Base-by-base conservation (phyloP, 1,140 invertebrate genomes). In the Littorina saxatilis region DNA sequence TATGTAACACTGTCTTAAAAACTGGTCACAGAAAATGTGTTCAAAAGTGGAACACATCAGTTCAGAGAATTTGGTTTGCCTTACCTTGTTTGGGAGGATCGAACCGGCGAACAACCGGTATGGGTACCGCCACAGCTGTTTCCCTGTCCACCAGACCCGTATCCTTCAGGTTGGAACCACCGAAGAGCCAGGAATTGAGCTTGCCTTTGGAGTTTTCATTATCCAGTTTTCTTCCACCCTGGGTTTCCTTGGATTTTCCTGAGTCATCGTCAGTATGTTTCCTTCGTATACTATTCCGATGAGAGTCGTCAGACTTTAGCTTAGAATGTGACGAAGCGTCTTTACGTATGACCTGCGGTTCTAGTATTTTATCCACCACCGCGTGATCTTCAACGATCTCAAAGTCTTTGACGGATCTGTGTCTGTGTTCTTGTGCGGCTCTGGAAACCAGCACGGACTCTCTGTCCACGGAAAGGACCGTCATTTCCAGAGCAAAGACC, bases 401-500 rank as follows among this genome's bases (percentile, higher is more conserved):
- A 47, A 47, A 47, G 43, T 27, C 43, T 47, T n/a, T 23, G 40
- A 15, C 39, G 43, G 13, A 1, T 9, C 40, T 47, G 23, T 50
- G 43, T n/a, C 13, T 4, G 23, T 5, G 27, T 15, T 29, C 0
- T 20, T 13, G 39, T 7, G 4, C 4, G 68, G 68, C 13, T n/a
- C n/a, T 5, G 39, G 70, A 50, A 9, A 50, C 40, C 7, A 73
- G 27, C 23, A n/a, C n/a, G 70, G 70, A 7, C 4, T 39, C 23
- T 2, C 70, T 27, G 39, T 73, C 70, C 13, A 68, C 66, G 13
- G 70, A 50, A 1, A 73, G 43, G 20, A 73, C 40, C 23, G 70
- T 73, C 70, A 73, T 73, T 29, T 73, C 70, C 70, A 73, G n/a
- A 52, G 43, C 70, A 29, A 73, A 73, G 23, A 73, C 9, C 40